Evolutionary conservation across 2,113 vertebrate genomes (phyloP), one percentile per base, ranked within the genome.

Genomic region (Cyanoramphus novaezelandiae): DNA sequence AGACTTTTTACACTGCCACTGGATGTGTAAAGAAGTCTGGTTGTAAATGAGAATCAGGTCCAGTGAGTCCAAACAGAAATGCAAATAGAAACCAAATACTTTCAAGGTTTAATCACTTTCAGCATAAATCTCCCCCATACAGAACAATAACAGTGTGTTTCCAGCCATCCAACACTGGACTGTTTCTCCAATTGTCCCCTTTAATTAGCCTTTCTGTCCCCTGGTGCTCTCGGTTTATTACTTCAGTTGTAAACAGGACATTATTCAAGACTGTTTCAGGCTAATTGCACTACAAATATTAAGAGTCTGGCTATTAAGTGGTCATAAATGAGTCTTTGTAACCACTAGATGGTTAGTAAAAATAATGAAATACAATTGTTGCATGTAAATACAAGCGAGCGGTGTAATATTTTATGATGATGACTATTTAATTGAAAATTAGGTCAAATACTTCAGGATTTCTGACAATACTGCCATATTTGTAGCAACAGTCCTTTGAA

Each of bases 221-320:
- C 88, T 82, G 82, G 79, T 96, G 94, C 62, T 94, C 72, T 80
- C 91, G 74, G 79, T 95, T 96, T 94, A 96, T 90, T 96, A 65
- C 89, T 79, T 59, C 57, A 53, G 78, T 82, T 96, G 88, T 93
- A 96, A 96, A 97, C 86, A 97, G 92, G 94, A 82, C 88, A 94
- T 96, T 94, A 96, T 95, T 97, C 80, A 96, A 92, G 88, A 90
- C 68, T 63, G 13, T 86, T 94, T 77, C 62, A 72, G 62, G 65
- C 87, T 97, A 96, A 97, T 95, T 97, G 83, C 49, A 53, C 92
- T 82, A 85, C 84, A 96, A 90, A 96, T 97, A 95, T 96, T 91
- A 92, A 91, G 55, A 94, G 64, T 55, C 49, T 95, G 88, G 79
- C 46, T 91, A 77, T 88, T 96, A 96, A 92, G 84, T 77, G 72